These are phyloP conservation scores for Hydraecia micacea DNA, from an alignment of 2,888 invertebrate genomes.

Conservation along the genomic window DNA sequence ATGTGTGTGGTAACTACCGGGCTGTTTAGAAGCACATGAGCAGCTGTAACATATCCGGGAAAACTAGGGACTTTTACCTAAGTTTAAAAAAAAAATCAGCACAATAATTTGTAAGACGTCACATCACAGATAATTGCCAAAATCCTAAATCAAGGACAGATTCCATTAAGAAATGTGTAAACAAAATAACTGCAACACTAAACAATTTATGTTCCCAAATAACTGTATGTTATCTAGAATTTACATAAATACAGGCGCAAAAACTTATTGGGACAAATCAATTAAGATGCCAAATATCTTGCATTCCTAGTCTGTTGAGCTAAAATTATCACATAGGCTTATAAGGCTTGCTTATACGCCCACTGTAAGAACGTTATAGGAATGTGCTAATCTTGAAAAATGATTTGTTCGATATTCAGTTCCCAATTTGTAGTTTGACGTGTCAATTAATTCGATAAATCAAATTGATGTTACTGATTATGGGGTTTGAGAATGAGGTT, in stretches of 20 bases:
- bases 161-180: neutral
- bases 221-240: constrained; percentile 8
- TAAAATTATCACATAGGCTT: constrained; percentile 8
- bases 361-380: constrained; percentile 20
- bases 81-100: neutral
- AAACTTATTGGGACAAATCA: constrained; percentile 40
- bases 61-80: neutral
- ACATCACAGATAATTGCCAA: neutral
- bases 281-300: constrained; percentile 39
- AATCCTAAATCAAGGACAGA: neutral
- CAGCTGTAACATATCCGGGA: neutral
- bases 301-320: constrained; percentile 28
- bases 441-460: constrained; percentile 48
- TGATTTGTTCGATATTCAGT: constrained; percentile 28
- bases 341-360: constrained; percentile 25
- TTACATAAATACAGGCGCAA: constrained; percentile 21
- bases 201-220: constrained; percentile 5
- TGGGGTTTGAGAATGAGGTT: neutral
- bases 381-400: constrained; percentile 37
- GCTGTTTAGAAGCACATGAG: neutral
- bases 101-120: neutral
- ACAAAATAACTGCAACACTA: neutral
- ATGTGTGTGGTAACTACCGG: neutral
- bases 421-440: constrained; percentile 41
- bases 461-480: constrained; percentile 10